Percentiles rank a stretch among this genome's conserved stretches.
Evolutionary conservation across 2,888 invertebrate genomes (phyloP).

Genomic region (Nephrotoma guestfalica): DNA sequence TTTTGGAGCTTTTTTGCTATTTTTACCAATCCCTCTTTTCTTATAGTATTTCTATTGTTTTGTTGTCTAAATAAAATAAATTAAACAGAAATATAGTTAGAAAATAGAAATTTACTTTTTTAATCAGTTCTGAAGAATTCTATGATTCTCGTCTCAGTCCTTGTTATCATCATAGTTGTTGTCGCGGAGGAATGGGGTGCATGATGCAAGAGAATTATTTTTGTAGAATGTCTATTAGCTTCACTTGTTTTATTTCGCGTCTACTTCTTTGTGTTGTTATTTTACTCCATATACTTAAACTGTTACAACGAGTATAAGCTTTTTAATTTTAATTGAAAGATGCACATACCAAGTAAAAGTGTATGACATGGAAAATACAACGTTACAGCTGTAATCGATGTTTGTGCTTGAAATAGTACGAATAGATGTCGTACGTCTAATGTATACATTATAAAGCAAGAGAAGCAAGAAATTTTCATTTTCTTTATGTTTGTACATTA

Average conservation of each 20-base stretch:
- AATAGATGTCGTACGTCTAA: too few relatives aligned
- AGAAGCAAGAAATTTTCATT: too few relatives aligned
- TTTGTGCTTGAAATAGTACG: too few relatives aligned
- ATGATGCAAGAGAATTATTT: not conserved
- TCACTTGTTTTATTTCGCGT: not conserved
- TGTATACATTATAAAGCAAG: too few relatives aligned
- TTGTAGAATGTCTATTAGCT: not conserved
- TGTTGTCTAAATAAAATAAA: not conserved
- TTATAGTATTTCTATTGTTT: not conserved
- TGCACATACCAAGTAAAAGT: too few relatives aligned
- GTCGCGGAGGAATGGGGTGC: not conserved
- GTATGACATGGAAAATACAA: too few relatives aligned
- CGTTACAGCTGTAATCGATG: too few relatives aligned
- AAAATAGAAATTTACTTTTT: not conserved
- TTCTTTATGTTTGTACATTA: too few relatives aligned
- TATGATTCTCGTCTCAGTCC: not conserved
- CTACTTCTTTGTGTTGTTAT: too few relatives aligned
- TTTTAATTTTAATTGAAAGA: too few relatives aligned
- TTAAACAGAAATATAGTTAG: not conserved
- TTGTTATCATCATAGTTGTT: not conserved
- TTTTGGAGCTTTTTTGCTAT: not conserved
- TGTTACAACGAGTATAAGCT: too few relatives aligned
- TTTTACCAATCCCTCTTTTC: not conserved
- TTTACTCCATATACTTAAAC: too few relatives aligned
- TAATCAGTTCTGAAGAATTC: not conserved